Evolutionary conservation across 2,888 invertebrate genomes (phyloP), one percentile per base, ranked within the genome.

Genomic region (Mamestra brassicae): DNA sequence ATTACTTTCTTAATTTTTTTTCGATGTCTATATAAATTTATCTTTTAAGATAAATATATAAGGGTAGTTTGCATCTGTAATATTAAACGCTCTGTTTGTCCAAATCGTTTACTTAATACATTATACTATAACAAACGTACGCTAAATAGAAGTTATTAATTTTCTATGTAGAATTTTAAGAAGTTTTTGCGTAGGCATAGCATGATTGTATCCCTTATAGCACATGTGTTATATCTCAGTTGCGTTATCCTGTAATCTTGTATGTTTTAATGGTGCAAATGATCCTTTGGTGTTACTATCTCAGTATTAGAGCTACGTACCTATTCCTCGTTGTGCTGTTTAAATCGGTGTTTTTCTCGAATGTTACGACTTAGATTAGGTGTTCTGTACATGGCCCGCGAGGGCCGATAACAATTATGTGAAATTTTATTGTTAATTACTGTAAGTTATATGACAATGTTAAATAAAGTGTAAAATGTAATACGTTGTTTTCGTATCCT

Each of bases 371-470:
- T 88, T 91, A 91, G 90, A 83, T 64, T 94, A 94, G 93, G 89
- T 91, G 93, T 94, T 93, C 91, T 86, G 76, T 88, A 88, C 82
- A 79, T 77, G 85, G 89, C 86, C 83, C 82, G 74, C 68, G 67
- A 67, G 84, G 88, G 89, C 89, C 89, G 85, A 78, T 85, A 84
- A 88, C 87, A 84, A 87, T 89, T 90, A 90, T 87, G 90, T 91
- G 89, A 90, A 91, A 88, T 88, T 91, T 90, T 90, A 94, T 95
- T 95, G 94, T 95, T 95, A 94, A 92, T 93, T 93, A 93, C 92
- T 95, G 91, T 95, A 95, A 95, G 94, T 94, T 94, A 93, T 94
- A 94, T 91, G 92, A 95, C 89, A 90, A 94, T 95, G 96, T 96
- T 96, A 88, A 95, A 94, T 96, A 96, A 96, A 96, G 93, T 94